phyloP scores from a whole-genome alignment of 2,113 vertebrate species.

The Oryzias celebensis region DNA sequence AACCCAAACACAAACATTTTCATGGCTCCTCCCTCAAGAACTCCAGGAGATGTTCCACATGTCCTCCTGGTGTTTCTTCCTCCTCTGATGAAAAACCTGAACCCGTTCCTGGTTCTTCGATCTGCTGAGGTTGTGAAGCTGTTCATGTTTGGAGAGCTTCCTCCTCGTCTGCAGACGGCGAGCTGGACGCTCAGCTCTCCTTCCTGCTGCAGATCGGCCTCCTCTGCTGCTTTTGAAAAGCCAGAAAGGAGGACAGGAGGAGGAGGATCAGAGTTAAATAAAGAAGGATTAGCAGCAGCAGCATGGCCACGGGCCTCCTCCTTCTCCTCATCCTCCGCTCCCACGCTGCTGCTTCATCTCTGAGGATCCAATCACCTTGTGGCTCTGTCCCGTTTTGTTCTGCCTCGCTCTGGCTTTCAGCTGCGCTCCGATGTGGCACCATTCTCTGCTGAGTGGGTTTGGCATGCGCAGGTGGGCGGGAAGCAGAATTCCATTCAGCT shows the following conservation, averaged over 20 bases:
- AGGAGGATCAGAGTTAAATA: constrained; percentile 52
- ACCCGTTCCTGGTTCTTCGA: no score
- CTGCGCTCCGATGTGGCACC: not conserved
- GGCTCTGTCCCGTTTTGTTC: constrained; percentile 9
- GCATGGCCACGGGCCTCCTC: constrained; percentile 45
- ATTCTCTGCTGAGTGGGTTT: no score
- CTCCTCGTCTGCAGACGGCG: no score
- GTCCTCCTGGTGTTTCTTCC: no score
- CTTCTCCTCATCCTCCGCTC: constrained; percentile 42
- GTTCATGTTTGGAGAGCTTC: no score
- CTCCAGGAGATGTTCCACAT: no score
- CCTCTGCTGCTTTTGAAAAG: constrained; percentile 5
- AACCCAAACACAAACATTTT: no score
- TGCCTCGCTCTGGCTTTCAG: constrained; percentile 4
- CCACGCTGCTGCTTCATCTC: constrained; percentile 46
- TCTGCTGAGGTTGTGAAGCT: no score
- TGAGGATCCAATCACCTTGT: not conserved
- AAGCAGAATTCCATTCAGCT: no score
- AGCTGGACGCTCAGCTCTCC: not conserved
- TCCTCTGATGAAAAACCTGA: no score
- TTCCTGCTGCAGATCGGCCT: constrained; percentile 3
- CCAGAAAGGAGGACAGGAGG: constrained; percentile 27
- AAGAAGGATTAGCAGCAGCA: constrained; percentile 61
- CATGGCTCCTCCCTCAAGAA: no score
- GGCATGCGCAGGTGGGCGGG: not conserved